These are phyloP conservation scores for Cebus imitator DNA, from an alignment of 2,113 vertebrate species.

Conservation along the genomic window DNA sequence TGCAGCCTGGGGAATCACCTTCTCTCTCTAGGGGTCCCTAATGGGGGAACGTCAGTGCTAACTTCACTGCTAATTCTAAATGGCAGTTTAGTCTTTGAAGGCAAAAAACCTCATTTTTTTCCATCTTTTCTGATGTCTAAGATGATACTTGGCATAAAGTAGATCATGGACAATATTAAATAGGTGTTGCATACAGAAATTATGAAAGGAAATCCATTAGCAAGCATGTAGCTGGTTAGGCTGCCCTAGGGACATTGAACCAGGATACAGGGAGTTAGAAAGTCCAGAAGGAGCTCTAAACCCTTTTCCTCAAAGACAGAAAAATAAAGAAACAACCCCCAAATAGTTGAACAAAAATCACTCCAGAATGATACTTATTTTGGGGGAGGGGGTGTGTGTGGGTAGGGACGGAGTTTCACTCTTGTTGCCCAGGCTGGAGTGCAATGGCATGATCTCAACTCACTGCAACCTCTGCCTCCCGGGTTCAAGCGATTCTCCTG, in stretches of 20 bases:
- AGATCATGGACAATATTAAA: neutral
- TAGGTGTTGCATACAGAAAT: neutral
- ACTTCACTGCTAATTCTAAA: neutral
- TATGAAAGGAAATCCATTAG: neutral
- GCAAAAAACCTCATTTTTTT: constrained; percentile 19
- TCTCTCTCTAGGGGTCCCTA: neutral
- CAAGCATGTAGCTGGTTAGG: neutral
- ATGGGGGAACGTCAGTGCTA: neutral
- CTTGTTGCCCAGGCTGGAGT: too few relatives aligned
- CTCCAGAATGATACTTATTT: neutral
- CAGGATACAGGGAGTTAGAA: neutral
- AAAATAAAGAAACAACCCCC: neutral
- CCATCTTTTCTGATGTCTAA: neutral
- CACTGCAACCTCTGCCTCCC: too few relatives aligned
- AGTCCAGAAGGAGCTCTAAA: neutral
- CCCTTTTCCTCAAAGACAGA: neutral
- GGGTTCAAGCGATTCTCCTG: too few relatives aligned
- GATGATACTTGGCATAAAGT: neutral
- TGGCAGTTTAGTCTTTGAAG: neutral
- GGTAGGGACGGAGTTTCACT: too few relatives aligned
- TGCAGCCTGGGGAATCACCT: neutral
- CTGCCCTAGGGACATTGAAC: neutral
- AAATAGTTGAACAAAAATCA: neutral
- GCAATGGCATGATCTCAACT: too few relatives aligned
- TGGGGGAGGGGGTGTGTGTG: too few relatives aligned